Evolutionary conservation across 1,140 invertebrate species (phyloP), one percentile per base, ranked within the genome.

Genomic region (Amyelois transitella): DNA sequence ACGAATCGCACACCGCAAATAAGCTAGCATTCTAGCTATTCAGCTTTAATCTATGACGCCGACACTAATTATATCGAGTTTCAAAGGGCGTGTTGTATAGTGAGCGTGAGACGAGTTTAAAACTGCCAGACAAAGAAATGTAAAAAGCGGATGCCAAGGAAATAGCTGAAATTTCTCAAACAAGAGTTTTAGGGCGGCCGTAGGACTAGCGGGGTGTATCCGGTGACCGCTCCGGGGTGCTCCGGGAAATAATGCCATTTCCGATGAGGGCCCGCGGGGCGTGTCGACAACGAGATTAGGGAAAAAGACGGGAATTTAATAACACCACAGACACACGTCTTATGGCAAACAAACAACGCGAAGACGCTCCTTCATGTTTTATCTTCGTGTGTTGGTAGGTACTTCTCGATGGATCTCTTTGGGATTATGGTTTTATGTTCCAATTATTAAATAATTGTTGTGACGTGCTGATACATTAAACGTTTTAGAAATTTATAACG

Each of bases 221-320:
- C 77, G 79, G 73, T 84, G 76, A 78, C 79, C 76, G 77, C 72
- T 79, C 66, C 53, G 72, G 72, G 78, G 66, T 43, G 52, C 32
- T 38, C 32, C 61, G 76, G 76, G 75, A 79, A 81, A 79, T 86
- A 86, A 86, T 85, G 74, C 78, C 64, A 86, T 85, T 85, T 85
- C 83, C 81, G 80, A 85, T 82, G 81, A 72, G 75, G 68, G 59
- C 80, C 77, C 78, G 75, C 70, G 73, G 81, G 73, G 70, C 72
- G 75, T 72, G 72, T 74, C 74, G 76, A 73, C 76, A 72, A 80
- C 79, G 72, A 77, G 73, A 81, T 83, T 81, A 83, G 67, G 81
- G 78, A 75, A 80, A 77, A 83, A 81, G 66, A 82, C 75, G 78
- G 75, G 77, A 81, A 81, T 81, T 83, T 83, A 83, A 86, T 86